phyloP scores from a whole-genome alignment of 2,113 vertebrate genomes.

The Oenanthe oenanthe region DNA sequence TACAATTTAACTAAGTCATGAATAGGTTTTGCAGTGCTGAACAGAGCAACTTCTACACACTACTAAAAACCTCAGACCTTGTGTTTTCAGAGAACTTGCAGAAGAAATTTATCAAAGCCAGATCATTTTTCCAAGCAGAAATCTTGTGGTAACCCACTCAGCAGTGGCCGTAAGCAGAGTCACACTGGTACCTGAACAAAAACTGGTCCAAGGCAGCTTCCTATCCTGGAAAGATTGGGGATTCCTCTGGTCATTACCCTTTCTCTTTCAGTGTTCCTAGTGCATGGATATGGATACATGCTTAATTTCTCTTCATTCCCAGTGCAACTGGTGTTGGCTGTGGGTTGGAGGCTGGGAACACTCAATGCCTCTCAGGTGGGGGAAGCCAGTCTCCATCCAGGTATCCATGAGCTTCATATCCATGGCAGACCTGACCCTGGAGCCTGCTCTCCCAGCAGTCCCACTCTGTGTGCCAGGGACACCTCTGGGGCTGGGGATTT shows the following conservation, averaged over 20 bases:
- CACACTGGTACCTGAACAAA: neutral
- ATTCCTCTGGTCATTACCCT: neutral
- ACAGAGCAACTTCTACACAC: neutral
- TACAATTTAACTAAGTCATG: neutral
- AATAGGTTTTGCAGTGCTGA: neutral
- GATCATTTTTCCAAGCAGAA: neutral
- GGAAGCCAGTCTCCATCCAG: neutral
- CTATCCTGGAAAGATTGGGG: neutral
- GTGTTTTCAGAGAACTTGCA: neutral
- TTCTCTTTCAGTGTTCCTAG: neutral
- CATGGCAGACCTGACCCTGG: neutral
- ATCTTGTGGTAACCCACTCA: neutral
- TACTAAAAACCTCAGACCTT: neutral
- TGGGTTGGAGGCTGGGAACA: neutral
- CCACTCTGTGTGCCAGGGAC: neutral
- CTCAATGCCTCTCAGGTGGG: neutral
- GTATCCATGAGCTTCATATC: neutral
- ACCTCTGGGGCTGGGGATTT: fast-evolving
- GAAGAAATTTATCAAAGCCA: neutral
- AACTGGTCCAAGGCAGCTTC: neutral
- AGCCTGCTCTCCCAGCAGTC: neutral
- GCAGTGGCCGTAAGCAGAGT: neutral
- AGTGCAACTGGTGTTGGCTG: fast-evolving
- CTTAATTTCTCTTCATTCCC: neutral
- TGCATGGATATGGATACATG: neutral